Evolutionary conservation across 2,888 invertebrate species (phyloP).

Genomic region (Daptonema setosum): DNA sequence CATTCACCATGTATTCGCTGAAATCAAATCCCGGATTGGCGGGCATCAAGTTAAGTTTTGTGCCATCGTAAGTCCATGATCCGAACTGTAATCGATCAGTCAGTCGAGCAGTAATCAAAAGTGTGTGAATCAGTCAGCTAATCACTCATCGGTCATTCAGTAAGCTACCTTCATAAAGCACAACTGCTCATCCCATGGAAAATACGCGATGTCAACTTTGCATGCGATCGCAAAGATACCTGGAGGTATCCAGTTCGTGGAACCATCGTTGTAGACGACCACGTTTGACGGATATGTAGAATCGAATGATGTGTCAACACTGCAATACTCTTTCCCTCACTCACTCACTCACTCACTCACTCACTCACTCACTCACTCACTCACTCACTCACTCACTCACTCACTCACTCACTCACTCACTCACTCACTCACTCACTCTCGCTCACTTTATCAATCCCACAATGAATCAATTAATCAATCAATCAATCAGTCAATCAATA

Average conservation of each 20-base stretch:
- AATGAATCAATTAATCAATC: too few relatives aligned
- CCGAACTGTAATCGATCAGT: slow-evolving; percentile 17
- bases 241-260: slow-evolving; percentile 86
- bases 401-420: too few relatives aligned
- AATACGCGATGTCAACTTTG: slow-evolving; percentile 97
- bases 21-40: slow-evolving; percentile 12
- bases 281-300: slow-evolving; percentile 92
- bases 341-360: too few relatives aligned
- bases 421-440: too few relatives aligned
- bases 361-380: too few relatives aligned
- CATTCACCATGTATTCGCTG: slow-evolving; percentile 16
- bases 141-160: too few relatives aligned
- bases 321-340: slow-evolving; percentile 27
- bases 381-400: too few relatives aligned
- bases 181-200: slow-evolving; percentile 82
- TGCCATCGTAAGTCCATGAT: slow-evolving; percentile 19
- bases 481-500: too few relatives aligned
- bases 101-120: too few relatives aligned
- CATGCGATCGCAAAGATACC: slow-evolving; percentile 37
- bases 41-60: slow-evolving; percentile 14
- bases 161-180: slow-evolving; percentile 16
- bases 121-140: too few relatives aligned
- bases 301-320: slow-evolving; percentile 95
- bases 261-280: slow-evolving; percentile 79
- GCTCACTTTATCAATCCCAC: too few relatives aligned